A percentile compares a stretch with the other conserved stretches of the same genome.
phyloP scores from a whole-genome alignment of 2,113 vertebrate genomes.

The Cavia aperea region DNA sequence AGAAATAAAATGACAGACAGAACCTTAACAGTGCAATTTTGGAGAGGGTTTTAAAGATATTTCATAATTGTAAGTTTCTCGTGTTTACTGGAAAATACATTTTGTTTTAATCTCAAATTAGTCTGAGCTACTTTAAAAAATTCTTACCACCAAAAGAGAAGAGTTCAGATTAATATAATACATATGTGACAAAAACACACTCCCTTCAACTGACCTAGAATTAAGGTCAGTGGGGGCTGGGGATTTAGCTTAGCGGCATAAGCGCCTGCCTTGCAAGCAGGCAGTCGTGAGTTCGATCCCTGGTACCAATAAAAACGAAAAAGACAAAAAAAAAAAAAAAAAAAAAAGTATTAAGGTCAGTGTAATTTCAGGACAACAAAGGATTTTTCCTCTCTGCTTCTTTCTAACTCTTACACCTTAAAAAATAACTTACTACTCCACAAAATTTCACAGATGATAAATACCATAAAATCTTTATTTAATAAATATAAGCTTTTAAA shows the following conservation, averaged over 20 bases:
- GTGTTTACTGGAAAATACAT: background rate
- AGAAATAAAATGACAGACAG: background rate
- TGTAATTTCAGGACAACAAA: background rate
- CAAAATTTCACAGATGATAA: background rate
- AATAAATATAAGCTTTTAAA: constrained; percentile 34
- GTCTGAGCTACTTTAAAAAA: background rate
- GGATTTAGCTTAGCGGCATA: too few species aligned
- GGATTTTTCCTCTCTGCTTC: background rate
- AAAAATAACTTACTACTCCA: background rate
- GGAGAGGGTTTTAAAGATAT: background rate
- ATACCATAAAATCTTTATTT: background rate
- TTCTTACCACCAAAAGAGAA: background rate
- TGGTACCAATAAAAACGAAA: too few species aligned
- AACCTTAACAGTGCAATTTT: background rate
- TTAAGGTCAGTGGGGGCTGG: background rate
- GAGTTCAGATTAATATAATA: background rate
- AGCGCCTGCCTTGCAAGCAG: too few species aligned
- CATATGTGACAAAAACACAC: background rate
- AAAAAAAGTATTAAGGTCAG: background rate
- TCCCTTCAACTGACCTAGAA: background rate
- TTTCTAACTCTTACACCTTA: background rate
- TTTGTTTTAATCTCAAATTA: background rate
- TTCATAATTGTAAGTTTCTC: background rate
- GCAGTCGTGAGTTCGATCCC: too few species aligned
- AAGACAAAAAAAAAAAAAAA: too few species aligned